These are phyloP conservation scores for Petrosia ficiformis DNA, from an alignment of 37 sponge, comb jelly and placozoan genomes.

Conservation along the genomic window DNA sequence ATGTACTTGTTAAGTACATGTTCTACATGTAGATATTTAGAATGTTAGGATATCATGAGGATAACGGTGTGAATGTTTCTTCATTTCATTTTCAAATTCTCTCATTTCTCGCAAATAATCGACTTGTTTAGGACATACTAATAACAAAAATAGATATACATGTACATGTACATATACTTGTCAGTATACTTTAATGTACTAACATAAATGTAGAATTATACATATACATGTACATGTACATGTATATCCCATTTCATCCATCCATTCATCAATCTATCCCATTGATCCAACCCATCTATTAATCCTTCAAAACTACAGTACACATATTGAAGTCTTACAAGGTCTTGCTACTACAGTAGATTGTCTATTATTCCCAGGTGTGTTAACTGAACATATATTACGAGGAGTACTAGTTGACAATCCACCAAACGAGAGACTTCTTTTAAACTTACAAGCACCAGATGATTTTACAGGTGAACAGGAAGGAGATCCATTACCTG, in stretches of 20 bases:
- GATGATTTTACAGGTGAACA: slow-evolving; percentile 9
- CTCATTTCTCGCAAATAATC: slow-evolving; percentile 58
- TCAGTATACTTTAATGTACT: too few relatives aligned
- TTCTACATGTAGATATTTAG: too few relatives aligned
- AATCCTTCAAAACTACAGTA: too few relatives aligned
- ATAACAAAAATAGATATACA: not conserved
- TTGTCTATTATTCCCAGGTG: not conserved
- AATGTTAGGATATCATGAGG: slow-evolving; percentile 75
- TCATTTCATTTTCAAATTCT: slow-evolving; percentile 63
- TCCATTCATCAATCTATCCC: too few relatives aligned
- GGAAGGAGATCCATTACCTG: slow-evolving; percentile 14
- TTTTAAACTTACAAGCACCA: slow-evolving; percentile 9
- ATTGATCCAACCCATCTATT: too few relatives aligned
- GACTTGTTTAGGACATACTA: slow-evolving; percentile 38
- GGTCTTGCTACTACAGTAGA: slow-evolving; percentile 44
- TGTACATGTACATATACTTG: not conserved
- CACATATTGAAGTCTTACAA: too few relatives aligned
- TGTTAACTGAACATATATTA: not conserved
- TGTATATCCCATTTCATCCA: too few relatives aligned
- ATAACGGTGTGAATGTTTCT: slow-evolving; percentile 47
- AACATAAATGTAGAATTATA: too few relatives aligned
- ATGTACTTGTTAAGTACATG: too few relatives aligned
- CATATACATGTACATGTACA: too few relatives aligned
- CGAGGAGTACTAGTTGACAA: not conserved
- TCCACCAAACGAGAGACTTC: slow-evolving; percentile 59